Evolutionary conservation across 1,140 invertebrate genomes (phyloP), one percentile per base, ranked within the genome.

Genomic region (Belonocnema kinseyi): DNA sequence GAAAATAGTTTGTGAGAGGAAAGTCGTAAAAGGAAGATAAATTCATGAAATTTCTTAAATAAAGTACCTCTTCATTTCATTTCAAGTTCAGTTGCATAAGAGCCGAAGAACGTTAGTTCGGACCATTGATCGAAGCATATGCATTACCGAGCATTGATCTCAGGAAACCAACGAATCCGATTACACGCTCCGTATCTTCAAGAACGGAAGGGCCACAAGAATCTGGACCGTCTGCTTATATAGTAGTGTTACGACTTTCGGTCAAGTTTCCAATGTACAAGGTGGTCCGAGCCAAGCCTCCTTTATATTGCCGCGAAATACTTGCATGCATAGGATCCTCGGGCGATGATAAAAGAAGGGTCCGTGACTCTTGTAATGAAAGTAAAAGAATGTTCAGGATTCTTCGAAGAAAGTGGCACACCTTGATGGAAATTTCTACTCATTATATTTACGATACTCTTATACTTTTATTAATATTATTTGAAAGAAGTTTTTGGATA

Each of bases 181-280:
- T 87, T 87, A 87, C 86, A 88, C 84, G 86, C 84, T 86, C 56
- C 84, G 76, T 81, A 81, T 82, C 80, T 74, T 80, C 73, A 73
- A 80, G 77, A 86, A 83, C 78, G 78, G 84, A 83, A 83, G 83
- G 81, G 76, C 80, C 76, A 53, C 51, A 81, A 84, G 80, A 87
- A 88, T 87, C 83, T 82, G 80, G 83, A 84, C 86, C 81, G 81
- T 85, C 83, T 82, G 77, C 79, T 81, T 81, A 79, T 74, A 74
- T 72, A 77, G 80, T 80, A 77, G 61, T 75, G 77, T 81, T 66
- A 66, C 61, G 61, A 66, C 61, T 66, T 66, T 81, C 78, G 82
- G 82, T 83, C 77, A 83, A 83, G 80, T 80, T 78, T 80, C 75
- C 77, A 77, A 80, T 66, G 33, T 6, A 1, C 61, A 40, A 40